Evolutionary conservation across 2,113 vertebrate genomes (phyloP), one percentile per base, ranked within the genome.

Genomic region (Dissostichus mawsoni): DNA sequence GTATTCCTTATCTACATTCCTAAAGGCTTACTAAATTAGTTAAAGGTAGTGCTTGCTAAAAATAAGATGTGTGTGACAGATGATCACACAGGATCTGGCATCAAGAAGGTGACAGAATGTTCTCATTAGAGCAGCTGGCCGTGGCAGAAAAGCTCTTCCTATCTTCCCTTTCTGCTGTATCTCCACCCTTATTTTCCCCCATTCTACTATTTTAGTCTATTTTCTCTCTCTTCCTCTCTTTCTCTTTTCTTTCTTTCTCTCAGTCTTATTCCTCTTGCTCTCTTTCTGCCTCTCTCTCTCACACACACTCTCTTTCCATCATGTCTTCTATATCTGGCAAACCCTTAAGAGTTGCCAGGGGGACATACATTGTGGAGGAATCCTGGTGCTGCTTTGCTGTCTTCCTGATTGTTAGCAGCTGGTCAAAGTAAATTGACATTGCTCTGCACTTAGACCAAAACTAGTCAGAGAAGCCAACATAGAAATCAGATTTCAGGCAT

Each of bases 341-440:
- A 83, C 69, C 84, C 83, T 83, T 69, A 73, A 84, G 87, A 91
- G 76, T 64, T 92, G 87, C 89, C 86, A 89, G 69, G 48, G 85
- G 85, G 79, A 87, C 61, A 84, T 61, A 87, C 84, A 89, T 82
- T 90, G 74, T 90, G 82, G 74, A 91, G 45, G 76, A 86, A 87
- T 86, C 78, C 78, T 88, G 65, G 78, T 83, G 80, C 69, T 85
- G 86, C 84, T 84, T 82, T 87, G 84, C 87, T 88, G 65, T 87
- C 82, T 83, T 84, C 52, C 66, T 89, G 81, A 87, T 81, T 93
- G 90, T 93, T 87, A 93, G 87, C 88, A 85, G 86, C 87, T 92
- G 92, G 82, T 87, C 79, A 87, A 90, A 92, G 72, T 83, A 73
- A 86, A 87, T 76, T 92, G 89, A 56, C 55, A 79, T 71, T 75